Evolutionary conservation across 2,888 invertebrate genomes (phyloP).

Genomic region (Aphidius colemani): DNA sequence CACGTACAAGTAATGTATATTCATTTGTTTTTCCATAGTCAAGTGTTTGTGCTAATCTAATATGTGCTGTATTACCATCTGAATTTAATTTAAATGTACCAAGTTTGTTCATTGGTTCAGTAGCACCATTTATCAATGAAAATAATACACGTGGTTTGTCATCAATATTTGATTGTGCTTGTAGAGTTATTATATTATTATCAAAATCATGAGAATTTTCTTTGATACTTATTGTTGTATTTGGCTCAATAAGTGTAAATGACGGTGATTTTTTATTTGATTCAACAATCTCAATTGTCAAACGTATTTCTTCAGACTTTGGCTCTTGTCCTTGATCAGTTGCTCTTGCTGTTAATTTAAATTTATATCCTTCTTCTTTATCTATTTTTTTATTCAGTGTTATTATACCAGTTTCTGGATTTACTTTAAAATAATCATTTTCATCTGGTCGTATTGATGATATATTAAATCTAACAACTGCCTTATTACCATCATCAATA

Average conservation of each 20-base stretch:
- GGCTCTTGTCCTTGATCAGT: constrained; percentile 73
- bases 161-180: constrained; percentile 77
- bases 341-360: constrained; percentile 76
- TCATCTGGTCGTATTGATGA: constrained; percentile 60
- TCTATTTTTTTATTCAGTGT: constrained; percentile 71
- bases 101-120: constrained; percentile 83
- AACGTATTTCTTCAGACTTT: constrained; percentile 73
- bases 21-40: constrained; percentile 86
- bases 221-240: constrained; percentile 68
- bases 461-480: constrained; percentile 74
- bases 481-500: constrained; percentile 90
- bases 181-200: constrained; percentile 71
- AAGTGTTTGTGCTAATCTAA: constrained; percentile 76
- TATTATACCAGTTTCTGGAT: constrained; percentile 82
- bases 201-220: constrained; percentile 79
- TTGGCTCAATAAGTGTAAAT: constrained; percentile 67
- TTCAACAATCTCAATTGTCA: constrained; percentile 84
- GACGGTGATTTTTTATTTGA: constrained; percentile 85
- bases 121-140: constrained; percentile 79
- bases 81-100: constrained; percentile 70
- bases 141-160: constrained; percentile 75
- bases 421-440: constrained; percentile 78
- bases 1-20: constrained; percentile 82
- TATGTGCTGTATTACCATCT: constrained; percentile 72
- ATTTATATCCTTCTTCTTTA: constrained; percentile 68